Conservation (phyloP, 2,113 vertebrate genomes). For the Rattus rattus region DNA sequence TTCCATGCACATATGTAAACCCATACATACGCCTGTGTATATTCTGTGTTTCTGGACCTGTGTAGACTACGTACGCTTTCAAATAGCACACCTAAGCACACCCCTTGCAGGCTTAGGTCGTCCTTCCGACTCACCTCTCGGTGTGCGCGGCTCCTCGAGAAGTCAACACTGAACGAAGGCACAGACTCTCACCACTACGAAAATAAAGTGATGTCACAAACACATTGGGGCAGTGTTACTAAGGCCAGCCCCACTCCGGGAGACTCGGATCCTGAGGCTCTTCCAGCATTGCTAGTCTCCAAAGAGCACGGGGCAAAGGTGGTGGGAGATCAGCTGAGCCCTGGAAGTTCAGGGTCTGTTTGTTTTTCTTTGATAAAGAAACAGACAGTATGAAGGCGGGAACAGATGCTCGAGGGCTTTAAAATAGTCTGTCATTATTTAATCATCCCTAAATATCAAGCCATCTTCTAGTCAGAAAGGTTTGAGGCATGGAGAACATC, state of each 20-base stretch:
- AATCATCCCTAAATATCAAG: not conserved
- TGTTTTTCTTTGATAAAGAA: slow-evolving; percentile 41
- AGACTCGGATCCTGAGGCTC: slow-evolving; percentile 34
- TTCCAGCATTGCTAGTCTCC: not conserved
- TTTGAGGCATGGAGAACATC: not conserved
- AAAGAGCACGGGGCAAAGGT: not conserved
- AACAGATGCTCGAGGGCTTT: not conserved
- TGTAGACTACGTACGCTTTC: not conserved
- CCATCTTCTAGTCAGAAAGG: slow-evolving; percentile 31
- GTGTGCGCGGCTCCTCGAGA: not conserved
- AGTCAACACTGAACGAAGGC: slow-evolving; percentile 6
- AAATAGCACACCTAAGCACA: slow-evolving; percentile 36
- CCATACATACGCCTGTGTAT: not conserved
- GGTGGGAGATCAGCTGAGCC: not conserved
- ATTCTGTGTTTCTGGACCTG: not conserved
- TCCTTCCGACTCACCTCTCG: slow-evolving; percentile 68
- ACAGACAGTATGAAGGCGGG: not conserved
- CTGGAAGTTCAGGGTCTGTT: not conserved
- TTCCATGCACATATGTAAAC: not conserved
- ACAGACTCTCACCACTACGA: not conserved
- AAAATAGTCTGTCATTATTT: slow-evolving; percentile 41
- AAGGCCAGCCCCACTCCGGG: slow-evolving; percentile 24
- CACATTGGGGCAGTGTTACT: slow-evolving; percentile 52
- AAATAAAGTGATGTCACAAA: slow-evolving; percentile 80
- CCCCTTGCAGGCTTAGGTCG: not conserved